Evolutionary conservation across 2,113 vertebrate genomes (phyloP).

Genomic region (Morone chrysops): DNA sequence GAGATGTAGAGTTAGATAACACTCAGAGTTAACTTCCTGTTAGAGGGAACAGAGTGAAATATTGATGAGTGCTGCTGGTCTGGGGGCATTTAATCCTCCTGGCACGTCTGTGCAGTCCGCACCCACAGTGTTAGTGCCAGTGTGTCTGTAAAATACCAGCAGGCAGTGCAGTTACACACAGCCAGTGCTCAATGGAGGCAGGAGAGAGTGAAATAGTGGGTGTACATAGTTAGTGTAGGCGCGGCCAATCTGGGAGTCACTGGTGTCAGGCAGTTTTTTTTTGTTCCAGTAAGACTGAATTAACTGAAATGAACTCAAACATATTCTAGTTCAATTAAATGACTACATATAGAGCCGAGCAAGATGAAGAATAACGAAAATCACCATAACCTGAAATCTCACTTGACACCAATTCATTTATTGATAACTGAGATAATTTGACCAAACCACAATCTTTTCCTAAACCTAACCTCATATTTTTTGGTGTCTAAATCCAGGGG

Average conservation of each 20-base stretch:
- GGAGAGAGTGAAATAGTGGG: not conserved
- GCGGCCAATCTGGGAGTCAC: not conserved
- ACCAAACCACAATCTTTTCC: no score
- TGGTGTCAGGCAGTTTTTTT: not conserved
- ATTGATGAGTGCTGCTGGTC: conserved; percentile 5
- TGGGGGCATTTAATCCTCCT: conserved; percentile 9
- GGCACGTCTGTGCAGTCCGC: conserved; percentile 37
- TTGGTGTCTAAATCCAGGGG: no score
- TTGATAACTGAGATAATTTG: no score
- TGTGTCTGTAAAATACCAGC: not conserved
- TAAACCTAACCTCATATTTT: no score
- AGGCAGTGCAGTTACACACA: not conserved
- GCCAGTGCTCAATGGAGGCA: not conserved
- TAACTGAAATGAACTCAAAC: not conserved
- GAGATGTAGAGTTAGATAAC: not conserved
- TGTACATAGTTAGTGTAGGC: not conserved
- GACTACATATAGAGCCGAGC: not conserved
- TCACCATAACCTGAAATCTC: not conserved
- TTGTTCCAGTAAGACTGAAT: not conserved
- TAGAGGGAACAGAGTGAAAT: not conserved
- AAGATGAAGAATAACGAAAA: not conserved
- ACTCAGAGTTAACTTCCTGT: not conserved
- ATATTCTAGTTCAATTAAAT: not conserved
- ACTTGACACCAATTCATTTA: no score
- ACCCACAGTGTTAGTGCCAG: conserved; percentile 32